These are phyloP conservation scores for Astatoreochromis straeleni DNA, from an alignment of 2,113 vertebrate genomes.

Conservation along the genomic window DNA sequence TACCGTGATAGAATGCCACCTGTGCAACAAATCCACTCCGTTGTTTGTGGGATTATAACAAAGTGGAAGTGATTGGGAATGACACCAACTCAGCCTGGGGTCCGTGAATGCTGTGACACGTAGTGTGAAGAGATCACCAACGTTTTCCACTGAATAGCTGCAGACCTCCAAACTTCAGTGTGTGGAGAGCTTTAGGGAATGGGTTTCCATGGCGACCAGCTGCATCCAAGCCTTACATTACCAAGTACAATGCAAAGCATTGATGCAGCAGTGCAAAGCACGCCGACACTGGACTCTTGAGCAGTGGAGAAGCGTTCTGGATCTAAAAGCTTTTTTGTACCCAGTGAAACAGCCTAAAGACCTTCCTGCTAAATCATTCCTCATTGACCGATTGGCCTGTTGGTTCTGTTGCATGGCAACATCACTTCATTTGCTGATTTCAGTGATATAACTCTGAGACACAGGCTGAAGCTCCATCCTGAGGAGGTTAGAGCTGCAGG, in stretches of 20 bases:
- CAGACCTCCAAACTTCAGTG: not conserved
- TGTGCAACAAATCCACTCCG: not conserved
- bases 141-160: not conserved
- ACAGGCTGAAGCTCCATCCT: not conserved
- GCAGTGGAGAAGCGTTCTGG: not conserved
- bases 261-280: not conserved
- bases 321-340: not conserved
- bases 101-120: not conserved
- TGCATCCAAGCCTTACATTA: not conserved
- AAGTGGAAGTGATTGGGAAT: not conserved
- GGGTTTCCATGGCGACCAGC: not conserved
- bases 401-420: conserved; percentile 17
- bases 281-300: not conserved
- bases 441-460: conserved; percentile 12
- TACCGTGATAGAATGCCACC: not conserved
- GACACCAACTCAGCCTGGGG: not conserved
- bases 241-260: not conserved
- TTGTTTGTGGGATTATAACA: not conserved
- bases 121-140: not conserved
- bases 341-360: not conserved
- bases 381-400: not conserved
- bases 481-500: not conserved
- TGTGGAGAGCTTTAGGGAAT: not conserved
- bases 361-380: not conserved
- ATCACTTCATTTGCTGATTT: not conserved